These are phyloP conservation scores for Oncorhynchus kisutch DNA, from an alignment of 2,113 vertebrate species.

Conservation along the genomic window DNA sequence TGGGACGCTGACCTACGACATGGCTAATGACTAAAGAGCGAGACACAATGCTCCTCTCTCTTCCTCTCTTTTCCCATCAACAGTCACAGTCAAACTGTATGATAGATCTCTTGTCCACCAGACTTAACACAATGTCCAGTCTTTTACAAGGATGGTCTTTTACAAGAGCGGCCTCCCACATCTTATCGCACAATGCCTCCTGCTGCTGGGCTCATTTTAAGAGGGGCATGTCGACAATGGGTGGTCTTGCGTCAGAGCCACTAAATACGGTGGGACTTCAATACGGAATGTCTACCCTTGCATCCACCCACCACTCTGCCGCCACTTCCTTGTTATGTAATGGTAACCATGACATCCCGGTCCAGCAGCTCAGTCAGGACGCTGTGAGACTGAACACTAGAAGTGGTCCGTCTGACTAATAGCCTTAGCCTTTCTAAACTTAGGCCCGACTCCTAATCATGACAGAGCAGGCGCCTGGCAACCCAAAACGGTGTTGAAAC, in stretches of 20 bases:
- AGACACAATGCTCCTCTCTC: background rate
- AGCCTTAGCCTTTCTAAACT: conserved; percentile 16
- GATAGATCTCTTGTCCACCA: background rate
- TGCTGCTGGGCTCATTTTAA: conserved; percentile 36
- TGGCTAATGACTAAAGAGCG: background rate
- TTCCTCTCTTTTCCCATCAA: background rate
- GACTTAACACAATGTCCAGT: background rate
- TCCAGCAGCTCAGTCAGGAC: conserved; percentile 15
- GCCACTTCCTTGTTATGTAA: conserved; percentile 28
- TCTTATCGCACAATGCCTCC: conserved; percentile 42
- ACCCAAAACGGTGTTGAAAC: background rate
- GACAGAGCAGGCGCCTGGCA: conserved; percentile 1
- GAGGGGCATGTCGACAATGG: conserved; percentile 32
- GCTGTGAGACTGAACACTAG: background rate
- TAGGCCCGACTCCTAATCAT: conserved; percentile 2
- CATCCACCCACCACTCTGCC: conserved; percentile 12
- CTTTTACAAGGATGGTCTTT: background rate
- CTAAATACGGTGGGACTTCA: conserved; percentile 23
- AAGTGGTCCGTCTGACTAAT: conserved; percentile 2
- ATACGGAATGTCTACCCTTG: conserved; percentile 31
- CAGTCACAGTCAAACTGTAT: background rate
- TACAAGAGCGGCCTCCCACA: conserved; percentile 4
- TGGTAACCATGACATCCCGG: conserved; percentile 41
- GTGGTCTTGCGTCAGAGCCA: conserved; percentile 47
- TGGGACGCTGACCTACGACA: conserved; percentile 7